These are phyloP conservation scores for Phylloscopus whistleri DNA, from an alignment of 2,113 vertebrate genomes.

Conservation along the genomic window DNA sequence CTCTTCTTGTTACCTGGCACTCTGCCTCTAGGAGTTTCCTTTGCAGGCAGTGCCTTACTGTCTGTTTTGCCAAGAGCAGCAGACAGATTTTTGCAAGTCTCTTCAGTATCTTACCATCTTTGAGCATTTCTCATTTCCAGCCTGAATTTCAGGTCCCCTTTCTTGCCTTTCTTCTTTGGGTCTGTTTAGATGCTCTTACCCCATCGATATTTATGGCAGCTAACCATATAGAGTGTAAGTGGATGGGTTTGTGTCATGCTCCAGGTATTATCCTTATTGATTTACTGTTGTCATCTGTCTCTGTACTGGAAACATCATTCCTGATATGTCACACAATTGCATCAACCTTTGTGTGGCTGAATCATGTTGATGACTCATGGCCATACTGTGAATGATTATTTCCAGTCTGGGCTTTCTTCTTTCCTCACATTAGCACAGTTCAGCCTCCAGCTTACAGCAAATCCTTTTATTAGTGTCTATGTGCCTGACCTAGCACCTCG, in stretches of 20 bases:
- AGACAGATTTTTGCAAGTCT: background rate
- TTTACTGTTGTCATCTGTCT: background rate
- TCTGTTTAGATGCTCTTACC: background rate
- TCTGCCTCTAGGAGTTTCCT: background rate
- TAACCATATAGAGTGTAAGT: background rate
- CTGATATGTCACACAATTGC: background rate
- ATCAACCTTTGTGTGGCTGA: constrained; percentile 30
- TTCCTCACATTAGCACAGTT: background rate
- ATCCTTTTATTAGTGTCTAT: background rate
- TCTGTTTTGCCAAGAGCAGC: background rate
- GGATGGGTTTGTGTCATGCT: background rate
- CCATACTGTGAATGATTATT: constrained; percentile 16
- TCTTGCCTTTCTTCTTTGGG: background rate
- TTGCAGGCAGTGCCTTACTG: background rate
- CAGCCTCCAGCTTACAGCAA: background rate
- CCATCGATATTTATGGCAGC: background rate
- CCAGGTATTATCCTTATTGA: background rate
- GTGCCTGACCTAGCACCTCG: background rate
- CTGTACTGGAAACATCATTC: background rate
- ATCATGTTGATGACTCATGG: constrained; percentile 44
- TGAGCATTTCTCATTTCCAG: background rate
- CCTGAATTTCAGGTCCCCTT: background rate
- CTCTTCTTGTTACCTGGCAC: background rate
- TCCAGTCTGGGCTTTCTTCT: constrained; percentile 17
- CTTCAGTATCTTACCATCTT: background rate